Conservation (phyloP, 2,888 invertebrate species). For the Drosophila borborema region DNA sequence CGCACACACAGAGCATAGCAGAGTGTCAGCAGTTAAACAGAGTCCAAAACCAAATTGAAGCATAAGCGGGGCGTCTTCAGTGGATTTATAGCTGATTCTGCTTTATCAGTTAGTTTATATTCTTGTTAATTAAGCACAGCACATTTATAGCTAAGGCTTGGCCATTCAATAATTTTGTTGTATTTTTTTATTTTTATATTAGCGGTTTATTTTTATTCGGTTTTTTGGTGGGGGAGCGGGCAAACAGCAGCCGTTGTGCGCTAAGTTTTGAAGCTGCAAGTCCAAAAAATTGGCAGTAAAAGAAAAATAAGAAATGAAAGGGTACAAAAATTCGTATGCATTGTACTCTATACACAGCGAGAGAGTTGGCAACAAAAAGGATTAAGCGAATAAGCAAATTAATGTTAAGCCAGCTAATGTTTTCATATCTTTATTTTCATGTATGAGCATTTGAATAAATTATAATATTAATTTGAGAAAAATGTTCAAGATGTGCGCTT, state of each 20-base stretch:
- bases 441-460: slow-evolving; percentile 55
- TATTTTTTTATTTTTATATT: slow-evolving; percentile 22
- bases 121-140: slow-evolving; percentile 71
- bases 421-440: slow-evolving; percentile 51
- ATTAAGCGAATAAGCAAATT: slow-evolving; percentile 60
- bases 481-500: slow-evolving; percentile 44
- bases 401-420: slow-evolving; percentile 67
- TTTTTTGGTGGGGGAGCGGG: slow-evolving; percentile 40
- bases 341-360: slow-evolving; percentile 42
- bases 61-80: slow-evolving; percentile 66
- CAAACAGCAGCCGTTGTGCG: slow-evolving; percentile 69
- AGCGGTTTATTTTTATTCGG: slow-evolving; percentile 16
- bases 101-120: slow-evolving; percentile 38
- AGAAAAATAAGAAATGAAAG: slow-evolving; percentile 33
- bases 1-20: slow-evolving; percentile 16
- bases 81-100: slow-evolving; percentile 41
- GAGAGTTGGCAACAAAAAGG: slow-evolving; percentile 49
- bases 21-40: slow-evolving; percentile 54
- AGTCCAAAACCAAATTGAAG: slow-evolving; percentile 71
- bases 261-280: slow-evolving; percentile 70
- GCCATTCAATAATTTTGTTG: slow-evolving; percentile 40
- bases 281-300: slow-evolving; percentile 59
- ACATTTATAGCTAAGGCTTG: slow-evolving; percentile 63
- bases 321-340: slow-evolving; percentile 35
- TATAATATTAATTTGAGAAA: slow-evolving; percentile 57